A percentile compares a stretch with the other conserved stretches of the same genome.
These are phyloP conservation scores for Platichthys flesus DNA, from an alignment of 2,113 vertebrate genomes.

Conservation along the genomic window DNA sequence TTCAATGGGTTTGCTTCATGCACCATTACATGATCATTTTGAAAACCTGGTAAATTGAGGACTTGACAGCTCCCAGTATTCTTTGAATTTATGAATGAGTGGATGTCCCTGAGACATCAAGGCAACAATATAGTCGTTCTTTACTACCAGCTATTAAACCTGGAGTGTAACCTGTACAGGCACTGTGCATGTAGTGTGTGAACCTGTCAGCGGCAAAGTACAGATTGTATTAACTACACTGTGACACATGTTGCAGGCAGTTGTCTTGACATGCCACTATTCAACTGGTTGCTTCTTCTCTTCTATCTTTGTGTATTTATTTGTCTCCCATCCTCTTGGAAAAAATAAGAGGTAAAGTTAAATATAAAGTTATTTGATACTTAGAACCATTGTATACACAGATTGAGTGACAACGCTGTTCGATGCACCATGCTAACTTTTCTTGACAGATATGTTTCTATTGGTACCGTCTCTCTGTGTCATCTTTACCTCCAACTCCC, in stretches of 20 bases:
- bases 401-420: neutral
- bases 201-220: neutral
- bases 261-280: neutral
- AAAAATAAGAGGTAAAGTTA: neutral
- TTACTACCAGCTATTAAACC: constrained; percentile 1
- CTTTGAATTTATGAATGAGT: neutral
- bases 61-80: neutral
- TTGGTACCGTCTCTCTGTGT: constrained; percentile 15
- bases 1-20: no score
- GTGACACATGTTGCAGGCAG: constrained; percentile 1
- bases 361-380: neutral
- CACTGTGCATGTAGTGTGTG: neutral
- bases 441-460: constrained; percentile 20
- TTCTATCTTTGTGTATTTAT: neutral
- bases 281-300: neutral
- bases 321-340: neutral
- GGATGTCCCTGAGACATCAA: no score
- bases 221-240: neutral
- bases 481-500: constrained; percentile 11
- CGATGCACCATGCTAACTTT: neutral
- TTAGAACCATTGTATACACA: no score
- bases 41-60: neutral
- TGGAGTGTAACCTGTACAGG: constrained; percentile 21
- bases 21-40: neutral
- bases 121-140: neutral